These are phyloP conservation scores for Machimus atricapillus DNA, from an alignment of 2,888 invertebrate genomes.

Conservation along the genomic window DNA sequence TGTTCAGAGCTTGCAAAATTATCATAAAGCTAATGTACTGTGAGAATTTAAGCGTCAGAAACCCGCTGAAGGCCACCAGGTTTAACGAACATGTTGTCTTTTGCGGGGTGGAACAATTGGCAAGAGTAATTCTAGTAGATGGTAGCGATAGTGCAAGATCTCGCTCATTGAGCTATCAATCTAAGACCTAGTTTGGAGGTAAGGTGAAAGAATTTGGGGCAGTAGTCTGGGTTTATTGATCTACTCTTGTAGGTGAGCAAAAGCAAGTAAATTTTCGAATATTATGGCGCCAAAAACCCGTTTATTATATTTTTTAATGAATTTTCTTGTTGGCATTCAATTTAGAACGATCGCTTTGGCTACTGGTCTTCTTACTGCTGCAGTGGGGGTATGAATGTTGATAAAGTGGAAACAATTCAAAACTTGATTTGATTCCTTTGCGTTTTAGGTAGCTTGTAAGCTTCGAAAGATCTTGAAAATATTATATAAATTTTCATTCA, in stretches of 20 bases:
- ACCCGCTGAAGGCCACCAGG: background rate
- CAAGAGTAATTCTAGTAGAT: background rate
- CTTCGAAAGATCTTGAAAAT: background rate
- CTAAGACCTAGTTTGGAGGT: background rate
- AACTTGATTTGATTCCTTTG: background rate
- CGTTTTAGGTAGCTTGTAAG: background rate
- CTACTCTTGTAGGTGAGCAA: background rate
- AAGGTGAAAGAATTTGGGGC: background rate
- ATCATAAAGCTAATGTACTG: background rate
- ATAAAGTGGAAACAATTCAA: background rate
- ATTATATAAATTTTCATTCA: background rate
- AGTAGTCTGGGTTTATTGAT: background rate
- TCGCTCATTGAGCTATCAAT: background rate
- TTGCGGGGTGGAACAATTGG: background rate
- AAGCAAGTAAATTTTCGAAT: background rate
- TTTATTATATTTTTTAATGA: background rate
- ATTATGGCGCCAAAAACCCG: background rate
- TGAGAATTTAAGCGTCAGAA: conserved; percentile 7
- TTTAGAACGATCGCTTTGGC: background rate
- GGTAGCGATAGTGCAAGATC: background rate
- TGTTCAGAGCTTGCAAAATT: background rate
- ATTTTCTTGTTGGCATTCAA: background rate
- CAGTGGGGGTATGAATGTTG: background rate
- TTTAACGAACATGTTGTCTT: background rate
- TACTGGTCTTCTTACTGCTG: background rate